These are phyloP conservation scores for Sternarchorhynchus goeldii DNA, from an alignment of 2,797 vertebrate species.

Conservation along the genomic window DNA sequence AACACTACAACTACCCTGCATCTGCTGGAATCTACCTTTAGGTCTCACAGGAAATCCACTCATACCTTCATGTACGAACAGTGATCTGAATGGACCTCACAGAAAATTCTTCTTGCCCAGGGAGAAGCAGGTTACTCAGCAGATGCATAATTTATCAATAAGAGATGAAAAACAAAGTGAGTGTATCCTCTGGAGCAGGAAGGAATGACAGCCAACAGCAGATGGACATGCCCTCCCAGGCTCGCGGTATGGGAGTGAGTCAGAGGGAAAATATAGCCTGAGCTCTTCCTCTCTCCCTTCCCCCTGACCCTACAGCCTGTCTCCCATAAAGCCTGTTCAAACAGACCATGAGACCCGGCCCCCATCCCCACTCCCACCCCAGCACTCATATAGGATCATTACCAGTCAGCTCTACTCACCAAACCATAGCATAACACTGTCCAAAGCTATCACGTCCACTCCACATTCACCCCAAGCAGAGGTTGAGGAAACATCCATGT, in stretches of 20 bases:
- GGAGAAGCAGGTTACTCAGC: neutral
- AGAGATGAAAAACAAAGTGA: conserved; percentile 15
- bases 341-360: conserved; percentile 19
- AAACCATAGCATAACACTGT: conserved; percentile 1
- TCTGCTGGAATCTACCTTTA: conserved; percentile 11
- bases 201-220: conserved; percentile 69
- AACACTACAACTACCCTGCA: neutral
- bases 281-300: conserved; percentile 29
- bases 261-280: conserved; percentile 59
- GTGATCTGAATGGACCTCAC: conserved; percentile 4
- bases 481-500: no score
- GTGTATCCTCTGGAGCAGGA: conserved; percentile 29
- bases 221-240: conserved; percentile 75
- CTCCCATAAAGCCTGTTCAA: conserved; percentile 13
- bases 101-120: conserved; percentile 55
- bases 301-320: neutral
- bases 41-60: neutral
- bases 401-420: conserved; percentile 5
- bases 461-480: no score
- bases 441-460: neutral
- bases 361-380: neutral
- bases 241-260: conserved; percentile 53
- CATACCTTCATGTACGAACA: neutral
- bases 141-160: neutral
- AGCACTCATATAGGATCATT: conserved; percentile 22